Evolutionary conservation across 1,140 invertebrate species (phyloP), one percentile per base, ranked within the genome.

Genomic region (Aphidius gifuensis): DNA sequence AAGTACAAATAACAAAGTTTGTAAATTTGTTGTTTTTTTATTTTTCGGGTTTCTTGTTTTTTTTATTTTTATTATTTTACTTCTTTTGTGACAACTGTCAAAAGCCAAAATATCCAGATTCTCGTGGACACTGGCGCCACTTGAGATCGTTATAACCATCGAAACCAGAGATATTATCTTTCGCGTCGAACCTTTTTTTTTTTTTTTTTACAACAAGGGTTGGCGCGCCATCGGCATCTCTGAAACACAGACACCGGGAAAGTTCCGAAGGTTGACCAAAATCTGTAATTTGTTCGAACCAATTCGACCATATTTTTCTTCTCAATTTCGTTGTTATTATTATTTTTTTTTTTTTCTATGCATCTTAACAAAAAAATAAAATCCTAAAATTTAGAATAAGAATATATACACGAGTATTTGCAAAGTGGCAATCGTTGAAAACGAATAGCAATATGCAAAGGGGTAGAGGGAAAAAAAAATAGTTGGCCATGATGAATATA

Each of bases 161-260:
- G 32, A 42, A 42, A 42, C 61, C 65, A 59, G 42, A 77, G 76
- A 78, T 76, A 55, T 63, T 79, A 79, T 80, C 77, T 74, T 56
- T 32, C 23, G 23, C 42, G 43, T 61, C 47, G 55, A 45, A 55
- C 77, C 71, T 51, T 56, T 56, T 61, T 44, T 53, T 64, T 65
- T 69, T 68, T 64, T 65, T 58, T 58, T 9, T 9, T 5, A 23
- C 45, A 46, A 9, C 44, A 21, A 4, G 1, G 4, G 53, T 5
- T 23, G 64, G 23, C 2, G 23, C 23, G 23, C 23, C 23, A 58
- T 50, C 64, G 66, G 60, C 69, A 70, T 74, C 74, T 71, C 68
- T 66, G 54, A 68, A 73, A 73, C 60, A 6, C 21, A 39, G 9
- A 43, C 39, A 58, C 44, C 61, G 61, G 61, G 58, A 63, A 43